Evolutionary conservation across 2,888 invertebrate genomes (phyloP).

Genomic region (Rhynchonema sp.): DNA sequence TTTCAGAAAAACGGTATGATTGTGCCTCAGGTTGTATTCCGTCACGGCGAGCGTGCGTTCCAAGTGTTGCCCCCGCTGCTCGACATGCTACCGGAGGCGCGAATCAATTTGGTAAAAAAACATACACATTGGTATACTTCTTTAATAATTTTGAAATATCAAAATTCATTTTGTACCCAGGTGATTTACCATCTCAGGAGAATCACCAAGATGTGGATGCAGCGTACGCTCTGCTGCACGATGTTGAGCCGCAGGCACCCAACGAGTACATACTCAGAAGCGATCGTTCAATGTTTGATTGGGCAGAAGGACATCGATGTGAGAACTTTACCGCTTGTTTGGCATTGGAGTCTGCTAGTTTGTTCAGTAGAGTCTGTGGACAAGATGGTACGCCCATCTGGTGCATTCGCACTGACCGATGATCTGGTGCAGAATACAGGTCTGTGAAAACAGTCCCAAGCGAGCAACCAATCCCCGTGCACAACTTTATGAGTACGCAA

Average conservation of each 20-base stretch:
- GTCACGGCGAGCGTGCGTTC: slow-evolving; percentile 75
- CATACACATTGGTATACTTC: neutral
- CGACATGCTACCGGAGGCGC: slow-evolving; percentile 85
- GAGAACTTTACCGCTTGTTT: slow-evolving; percentile 1
- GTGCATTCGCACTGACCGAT: too few species aligned
- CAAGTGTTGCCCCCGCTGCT: slow-evolving; percentile 74
- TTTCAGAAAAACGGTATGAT: neutral
- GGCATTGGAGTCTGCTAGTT: too few species aligned
- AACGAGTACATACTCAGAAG: slow-evolving; percentile 89
- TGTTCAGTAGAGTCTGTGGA: too few species aligned
- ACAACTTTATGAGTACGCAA: too few species aligned
- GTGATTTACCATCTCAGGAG: neutral
- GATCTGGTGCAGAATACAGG: too few species aligned
- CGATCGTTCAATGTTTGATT: slow-evolving; percentile 75
- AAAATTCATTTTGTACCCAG: too few species aligned
- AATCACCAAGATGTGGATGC: slow-evolving; percentile 59
- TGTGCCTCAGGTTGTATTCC: slow-evolving; percentile 45
- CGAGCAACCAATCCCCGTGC: too few species aligned
- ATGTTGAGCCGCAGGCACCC: slow-evolving; percentile 74
- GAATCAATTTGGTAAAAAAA: slow-evolving; percentile 53
- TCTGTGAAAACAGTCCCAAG: too few species aligned
- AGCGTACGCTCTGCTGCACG: slow-evolving; percentile 67
- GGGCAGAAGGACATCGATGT: slow-evolving; percentile 73
- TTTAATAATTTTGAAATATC: neutral
- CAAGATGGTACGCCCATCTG: too few species aligned